Evolutionary conservation across 1,140 invertebrate species (phyloP), one percentile per base, ranked within the genome.

Genomic region (Diprion similis): DNA sequence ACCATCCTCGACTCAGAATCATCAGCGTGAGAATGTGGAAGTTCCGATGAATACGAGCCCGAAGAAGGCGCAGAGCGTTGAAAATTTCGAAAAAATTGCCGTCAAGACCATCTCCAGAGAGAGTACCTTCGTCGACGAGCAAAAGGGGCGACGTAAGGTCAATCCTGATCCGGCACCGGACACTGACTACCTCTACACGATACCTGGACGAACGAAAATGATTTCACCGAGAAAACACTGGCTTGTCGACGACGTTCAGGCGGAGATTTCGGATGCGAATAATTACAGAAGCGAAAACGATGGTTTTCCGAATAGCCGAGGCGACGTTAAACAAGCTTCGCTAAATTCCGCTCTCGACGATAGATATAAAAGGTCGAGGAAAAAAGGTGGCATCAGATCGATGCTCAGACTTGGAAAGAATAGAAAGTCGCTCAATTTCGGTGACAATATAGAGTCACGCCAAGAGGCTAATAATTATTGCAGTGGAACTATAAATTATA

Each of bases 361-460:
- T 76, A 92, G 93, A 78, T 89, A 91, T 73, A 92, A 93, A 74
- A 81, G 87, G 18, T 89, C 87, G 18, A 87, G 90, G 68, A 93
- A 95, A 83, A 94, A 95, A 81, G 94, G 94, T 79, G 95, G 95
- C 18, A 92, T 96, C 18, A 93, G 94, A 0, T 94, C 93, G 8
- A 95, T 95, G 92, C 93, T 95, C 75, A 91, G 95, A 47, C 77
- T 88, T 17, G 86, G 85, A 0, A 88, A 88, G 51, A 88, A 88
- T 78, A 75, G 87, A 13, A 88, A 88, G 76, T 88, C 86, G 13
- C 79, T 88, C 7, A 88, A 88, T 76, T 88, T 88, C 71, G 87
- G 86, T 13, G 87, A 88, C 71, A 88, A 86, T 72, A 79, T 87
- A 71, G 87, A 88, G 47, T 73, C 79, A 9, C 78, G 85, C 48